A percentile compares a stretch with the other conserved stretches of the same genome.
These are phyloP conservation scores for Grammomys dolichurus DNA, from an alignment of 2,113 vertebrate species.

Conservation along the genomic window DNA sequence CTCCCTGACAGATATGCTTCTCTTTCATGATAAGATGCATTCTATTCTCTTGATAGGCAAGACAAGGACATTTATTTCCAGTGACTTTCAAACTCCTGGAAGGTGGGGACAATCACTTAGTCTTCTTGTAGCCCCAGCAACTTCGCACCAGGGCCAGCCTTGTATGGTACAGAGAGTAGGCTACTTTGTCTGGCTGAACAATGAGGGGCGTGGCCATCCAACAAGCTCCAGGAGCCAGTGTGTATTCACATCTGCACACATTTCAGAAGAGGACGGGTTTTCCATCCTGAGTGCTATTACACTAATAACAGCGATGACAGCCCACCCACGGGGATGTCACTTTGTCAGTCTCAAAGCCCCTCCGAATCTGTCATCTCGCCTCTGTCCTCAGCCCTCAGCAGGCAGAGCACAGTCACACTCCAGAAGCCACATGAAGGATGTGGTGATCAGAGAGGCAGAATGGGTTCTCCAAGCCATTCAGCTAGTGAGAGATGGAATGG, in stretches of 20 bases:
- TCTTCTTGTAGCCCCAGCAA: slow-evolving; percentile 2
- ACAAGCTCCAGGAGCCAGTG: not conserved
- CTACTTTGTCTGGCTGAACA: slow-evolving; percentile 35
- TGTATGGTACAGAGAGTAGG: not conserved
- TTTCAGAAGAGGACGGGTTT: slow-evolving; percentile 49
- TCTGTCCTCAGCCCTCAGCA: not conserved
- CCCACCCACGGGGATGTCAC: not conserved
- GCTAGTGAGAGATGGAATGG: slow-evolving; percentile 51
- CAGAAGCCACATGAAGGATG: slow-evolving; percentile 24
- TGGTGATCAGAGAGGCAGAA: slow-evolving; percentile 58
- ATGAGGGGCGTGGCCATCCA: slow-evolving; percentile 43
- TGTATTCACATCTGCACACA: slow-evolving; percentile 20
- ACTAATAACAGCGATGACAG: slow-evolving; percentile 60
- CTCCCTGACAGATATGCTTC: slow-evolving; percentile 18
- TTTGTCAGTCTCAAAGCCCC: slow-evolving; percentile 53
- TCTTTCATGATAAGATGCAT: not conserved
- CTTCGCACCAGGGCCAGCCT: not conserved
- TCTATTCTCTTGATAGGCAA: not conserved
- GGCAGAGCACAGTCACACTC: not conserved
- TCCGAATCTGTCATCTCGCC: slow-evolving; percentile 54
- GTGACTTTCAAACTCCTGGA: not conserved
- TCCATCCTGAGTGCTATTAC: slow-evolving; percentile 17
- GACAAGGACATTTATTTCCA: not conserved
- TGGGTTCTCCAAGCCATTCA: slow-evolving; percentile 48
- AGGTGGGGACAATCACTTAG: not conserved